These are phyloP conservation scores for Falco novaeseelandiae DNA, from an alignment of 2,797 vertebrate species.

Conservation along the genomic window DNA sequence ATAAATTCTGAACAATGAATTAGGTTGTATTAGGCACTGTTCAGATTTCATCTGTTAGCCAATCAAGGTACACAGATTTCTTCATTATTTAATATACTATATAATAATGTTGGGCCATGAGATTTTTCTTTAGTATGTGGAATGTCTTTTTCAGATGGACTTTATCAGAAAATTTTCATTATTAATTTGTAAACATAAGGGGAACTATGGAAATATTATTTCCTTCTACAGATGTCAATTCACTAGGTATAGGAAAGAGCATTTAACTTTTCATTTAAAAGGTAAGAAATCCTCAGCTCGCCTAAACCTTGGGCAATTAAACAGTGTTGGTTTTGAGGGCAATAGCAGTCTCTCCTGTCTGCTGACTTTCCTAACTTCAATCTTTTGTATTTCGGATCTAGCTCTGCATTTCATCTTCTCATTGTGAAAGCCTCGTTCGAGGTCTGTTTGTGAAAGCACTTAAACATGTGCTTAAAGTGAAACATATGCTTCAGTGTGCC, in stretches of 20 bases:
- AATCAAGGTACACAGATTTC: constrained; percentile 60
- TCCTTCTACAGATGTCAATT: not conserved
- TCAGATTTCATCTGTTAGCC: constrained; percentile 69
- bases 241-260: not conserved
- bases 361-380: not conserved
- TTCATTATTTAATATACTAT: not conserved
- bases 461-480: not conserved
- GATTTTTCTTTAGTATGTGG: not conserved
- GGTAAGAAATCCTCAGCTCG: not conserved
- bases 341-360: not conserved
- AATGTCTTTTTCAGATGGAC: not conserved
- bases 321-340: not conserved
- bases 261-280: not conserved
- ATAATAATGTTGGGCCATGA: not conserved
- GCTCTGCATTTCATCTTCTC: not conserved
- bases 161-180: not conserved
- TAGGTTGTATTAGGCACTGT: constrained; percentile 62
- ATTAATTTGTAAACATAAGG: not conserved
- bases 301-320: not conserved
- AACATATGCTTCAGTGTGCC: not conserved
- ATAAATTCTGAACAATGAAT: constrained; percentile 75
- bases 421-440: not conserved
- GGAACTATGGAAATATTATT: not conserved
- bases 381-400: not conserved
- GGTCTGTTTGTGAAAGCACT: not conserved